Conservation (phyloP, 2,888 invertebrate species). For the Temnothorax ravouxi region DNA sequence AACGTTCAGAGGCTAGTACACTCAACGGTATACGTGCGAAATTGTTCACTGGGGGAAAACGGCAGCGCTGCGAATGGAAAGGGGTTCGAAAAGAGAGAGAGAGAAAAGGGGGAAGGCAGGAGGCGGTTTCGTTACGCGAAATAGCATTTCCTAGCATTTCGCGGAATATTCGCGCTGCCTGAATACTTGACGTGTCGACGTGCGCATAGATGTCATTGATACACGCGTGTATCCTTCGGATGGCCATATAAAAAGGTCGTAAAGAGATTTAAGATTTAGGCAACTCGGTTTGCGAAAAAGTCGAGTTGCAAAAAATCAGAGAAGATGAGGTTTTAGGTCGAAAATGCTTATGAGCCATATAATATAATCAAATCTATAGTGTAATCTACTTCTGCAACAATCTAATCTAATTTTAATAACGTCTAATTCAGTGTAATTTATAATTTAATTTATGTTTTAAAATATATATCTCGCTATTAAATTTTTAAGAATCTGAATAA, state of each 20-base stretch:
- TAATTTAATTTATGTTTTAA: background rate
- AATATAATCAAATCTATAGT: background rate
- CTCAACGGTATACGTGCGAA: constrained; percentile 56
- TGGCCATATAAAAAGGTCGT: background rate
- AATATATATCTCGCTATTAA: background rate
- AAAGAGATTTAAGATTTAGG: background rate
- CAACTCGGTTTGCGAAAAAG: background rate
- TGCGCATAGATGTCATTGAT: constrained; percentile 52
- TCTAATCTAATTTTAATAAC: background rate
- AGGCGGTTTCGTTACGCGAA: constrained; percentile 41
- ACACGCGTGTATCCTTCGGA: constrained; percentile 34
- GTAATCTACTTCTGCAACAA: background rate
- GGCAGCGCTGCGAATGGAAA: constrained; percentile 31
- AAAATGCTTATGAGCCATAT: background rate
- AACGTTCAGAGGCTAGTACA: constrained; percentile 57
- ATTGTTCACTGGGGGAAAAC: constrained; percentile 56
- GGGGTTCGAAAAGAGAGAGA: constrained; percentile 15
- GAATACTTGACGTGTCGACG: constrained; percentile 48
- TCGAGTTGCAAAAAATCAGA: background rate
- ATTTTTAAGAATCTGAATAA: background rate
- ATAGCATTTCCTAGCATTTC: constrained; percentile 49
- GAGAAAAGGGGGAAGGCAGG: background rate
- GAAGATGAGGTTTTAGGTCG: background rate
- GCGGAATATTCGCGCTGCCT: constrained; percentile 47
- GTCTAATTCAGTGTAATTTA: background rate